Evolutionary conservation across 2,113 vertebrate genomes (phyloP).

Genomic region (Arenaria interpres): DNA sequence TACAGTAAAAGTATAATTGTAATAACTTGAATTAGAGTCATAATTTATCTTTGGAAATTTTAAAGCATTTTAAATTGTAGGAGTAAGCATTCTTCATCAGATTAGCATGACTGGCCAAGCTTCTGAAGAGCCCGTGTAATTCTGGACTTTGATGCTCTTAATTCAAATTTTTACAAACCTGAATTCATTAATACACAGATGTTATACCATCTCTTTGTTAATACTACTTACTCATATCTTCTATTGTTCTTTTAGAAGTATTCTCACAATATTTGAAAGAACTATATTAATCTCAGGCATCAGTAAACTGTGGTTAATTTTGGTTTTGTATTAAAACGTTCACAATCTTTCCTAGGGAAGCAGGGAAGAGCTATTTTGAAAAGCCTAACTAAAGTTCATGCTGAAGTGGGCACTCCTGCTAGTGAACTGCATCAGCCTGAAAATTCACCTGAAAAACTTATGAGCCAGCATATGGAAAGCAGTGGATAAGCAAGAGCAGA

Average conservation of each 20-base stretch:
- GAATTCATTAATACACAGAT: neutral
- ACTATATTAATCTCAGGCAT: neutral
- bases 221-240: neutral
- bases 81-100: neutral
- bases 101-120: neutral
- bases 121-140: neutral
- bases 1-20: neutral
- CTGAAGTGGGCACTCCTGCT: neutral
- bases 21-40: neutral
- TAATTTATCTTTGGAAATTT: neutral
- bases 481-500: neutral
- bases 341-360: neutral
- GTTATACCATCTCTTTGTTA: neutral
- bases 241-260: neutral
- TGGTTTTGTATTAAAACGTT: neutral
- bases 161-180: neutral
- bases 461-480: neutral
- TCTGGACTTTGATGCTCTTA: neutral
- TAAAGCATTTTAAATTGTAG: neutral
- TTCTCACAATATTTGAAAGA: neutral
- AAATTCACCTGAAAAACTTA: neutral
- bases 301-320: neutral
- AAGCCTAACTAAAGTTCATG: neutral
- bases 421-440: neutral
- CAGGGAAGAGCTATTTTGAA: neutral